Evolutionary conservation across 2,113 vertebrate species (phyloP), one percentile per base, ranked within the genome.

Genomic region (Pungitius pungitius): DNA sequence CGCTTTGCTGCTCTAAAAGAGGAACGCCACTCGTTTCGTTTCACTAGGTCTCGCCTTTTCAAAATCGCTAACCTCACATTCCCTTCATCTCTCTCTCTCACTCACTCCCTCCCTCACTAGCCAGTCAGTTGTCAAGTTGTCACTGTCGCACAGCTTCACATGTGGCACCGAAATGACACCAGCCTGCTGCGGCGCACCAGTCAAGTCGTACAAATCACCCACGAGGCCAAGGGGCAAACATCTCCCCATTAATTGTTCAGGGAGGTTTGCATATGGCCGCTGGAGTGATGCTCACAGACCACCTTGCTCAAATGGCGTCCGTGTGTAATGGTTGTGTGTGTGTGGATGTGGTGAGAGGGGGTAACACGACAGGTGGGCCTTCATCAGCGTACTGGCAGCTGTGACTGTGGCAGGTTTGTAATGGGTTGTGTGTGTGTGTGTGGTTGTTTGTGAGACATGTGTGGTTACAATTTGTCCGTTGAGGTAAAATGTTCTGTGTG

Each of bases 341-440:
- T 73, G 74, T 75, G 54, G 45, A 33, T 37, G 74, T 4, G 45
- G 61, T 62, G 75, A 63, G 75, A 62, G 64, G 63, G 61, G 80
- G 86, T 70, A 85, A 85, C 84, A 89, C 86, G 88, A 94, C 93
- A 94, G 94, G 93, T 94, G 93, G 91, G 89, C 91, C 88, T 94
- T 94, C 92, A 92, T 94, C 92, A 93, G 90, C 78, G 83, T 76
- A 80, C 89, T 93, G 93, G 93, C 93, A 94, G 92, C 93, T 93
- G 94, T 90, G 91, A 87, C 90, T 90, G 92, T 83, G 85, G 91
- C 90, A 89, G 87, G 90, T 89, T 89, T 91, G 90, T 90, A 89
- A 91, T 91, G 84, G 88, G 86, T 85, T 86, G 59, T 79, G 77
- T 80, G 77, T 75, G 82, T 81, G 74, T 75, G 69, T 78, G 70